Evolutionary conservation across 2,888 invertebrate species (phyloP).

Genomic region (Hirtodrosophila confusa): DNA sequence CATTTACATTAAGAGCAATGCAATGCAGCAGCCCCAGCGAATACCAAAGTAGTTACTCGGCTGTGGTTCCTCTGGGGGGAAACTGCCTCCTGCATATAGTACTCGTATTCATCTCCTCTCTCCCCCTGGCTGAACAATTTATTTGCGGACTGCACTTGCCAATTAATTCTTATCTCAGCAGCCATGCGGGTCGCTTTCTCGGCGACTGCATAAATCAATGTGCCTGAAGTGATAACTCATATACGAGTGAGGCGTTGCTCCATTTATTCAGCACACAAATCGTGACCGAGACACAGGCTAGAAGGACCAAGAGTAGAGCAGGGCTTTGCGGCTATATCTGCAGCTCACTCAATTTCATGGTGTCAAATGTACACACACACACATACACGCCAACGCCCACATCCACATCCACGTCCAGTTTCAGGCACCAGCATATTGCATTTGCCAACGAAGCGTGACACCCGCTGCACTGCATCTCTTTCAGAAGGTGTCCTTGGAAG

Average conservation of each 20-base stretch:
- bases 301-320: slow-evolving; percentile 1
- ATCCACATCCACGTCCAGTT: slow-evolving; percentile 5
- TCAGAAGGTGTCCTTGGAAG: slow-evolving; percentile 27
- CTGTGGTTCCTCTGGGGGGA: slow-evolving; percentile 17
- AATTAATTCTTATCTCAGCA: slow-evolving; percentile 77
- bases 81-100: neutral
- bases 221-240: slow-evolving; percentile 75
- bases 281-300: slow-evolving; percentile 21
- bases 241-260: slow-evolving; percentile 35
- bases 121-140: slow-evolving; percentile 56
- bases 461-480: slow-evolving; percentile 30
- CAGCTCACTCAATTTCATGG: slow-evolving; percentile 77
- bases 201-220: slow-evolving; percentile 76
- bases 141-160: slow-evolving; percentile 76
- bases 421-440: slow-evolving; percentile 39
- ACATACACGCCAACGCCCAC: neutral
- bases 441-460: slow-evolving; percentile 14
- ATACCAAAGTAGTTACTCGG: slow-evolving; percentile 6
- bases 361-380: slow-evolving; percentile 51
- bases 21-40: slow-evolving; percentile 6
- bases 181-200: slow-evolving; percentile 65
- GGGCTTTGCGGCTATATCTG: slow-evolving; percentile 30
- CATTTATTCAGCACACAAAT: slow-evolving; percentile 41
- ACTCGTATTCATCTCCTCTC: no score
- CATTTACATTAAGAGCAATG: slow-evolving; percentile 74